Percentiles rank a stretch among this genome's conserved stretches.
phyloP scores from a whole-genome alignment of 1,140 invertebrate species.

The Euura lappo region DNA sequence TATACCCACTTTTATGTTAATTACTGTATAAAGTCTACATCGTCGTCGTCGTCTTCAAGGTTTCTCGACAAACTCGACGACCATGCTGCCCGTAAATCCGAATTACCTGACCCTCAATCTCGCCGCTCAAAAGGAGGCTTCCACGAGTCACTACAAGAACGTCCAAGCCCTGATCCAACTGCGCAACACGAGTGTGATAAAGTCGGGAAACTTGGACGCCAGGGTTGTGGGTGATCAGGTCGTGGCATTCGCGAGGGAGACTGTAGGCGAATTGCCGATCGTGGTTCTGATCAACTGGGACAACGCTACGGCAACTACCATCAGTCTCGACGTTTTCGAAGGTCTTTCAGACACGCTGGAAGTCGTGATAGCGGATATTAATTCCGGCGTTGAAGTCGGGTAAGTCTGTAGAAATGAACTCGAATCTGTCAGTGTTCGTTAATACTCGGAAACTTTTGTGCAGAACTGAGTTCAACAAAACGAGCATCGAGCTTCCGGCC shows the following conservation, averaged over 20 bases:
- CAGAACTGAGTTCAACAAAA: not conserved
- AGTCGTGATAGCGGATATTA: slow-evolving; percentile 54
- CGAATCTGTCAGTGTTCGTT: not conserved
- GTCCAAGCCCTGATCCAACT: slow-evolving; percentile 43
- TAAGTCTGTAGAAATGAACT: slow-evolving; percentile 31
- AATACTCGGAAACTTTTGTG: not conserved
- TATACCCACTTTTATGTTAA: not conserved
- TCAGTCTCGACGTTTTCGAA: slow-evolving; percentile 46
- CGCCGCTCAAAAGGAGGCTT: slow-evolving; percentile 41
- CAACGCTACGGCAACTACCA: slow-evolving; percentile 32
- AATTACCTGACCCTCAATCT: slow-evolving; percentile 66
- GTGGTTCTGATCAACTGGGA: slow-evolving; percentile 57
- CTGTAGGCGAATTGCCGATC: slow-evolving; percentile 50
- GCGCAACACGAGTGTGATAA: not conserved
- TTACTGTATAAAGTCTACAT: not conserved
- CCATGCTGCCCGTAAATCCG: slow-evolving; percentile 70
- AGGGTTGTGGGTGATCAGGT: not conserved
- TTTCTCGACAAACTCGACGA: slow-evolving; percentile 58
- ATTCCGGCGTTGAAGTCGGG: slow-evolving; percentile 55
- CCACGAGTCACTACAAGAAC: slow-evolving; percentile 59
- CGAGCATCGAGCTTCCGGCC: not conserved
- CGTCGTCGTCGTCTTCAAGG: slow-evolving; percentile 58
- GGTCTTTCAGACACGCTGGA: slow-evolving; percentile 44
- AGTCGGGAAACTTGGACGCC: not conserved
- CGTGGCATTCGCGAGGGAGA: slow-evolving; percentile 35